Evolutionary conservation across 2,888 invertebrate genomes (phyloP).

Genomic region (Ochropleura plecta): DNA sequence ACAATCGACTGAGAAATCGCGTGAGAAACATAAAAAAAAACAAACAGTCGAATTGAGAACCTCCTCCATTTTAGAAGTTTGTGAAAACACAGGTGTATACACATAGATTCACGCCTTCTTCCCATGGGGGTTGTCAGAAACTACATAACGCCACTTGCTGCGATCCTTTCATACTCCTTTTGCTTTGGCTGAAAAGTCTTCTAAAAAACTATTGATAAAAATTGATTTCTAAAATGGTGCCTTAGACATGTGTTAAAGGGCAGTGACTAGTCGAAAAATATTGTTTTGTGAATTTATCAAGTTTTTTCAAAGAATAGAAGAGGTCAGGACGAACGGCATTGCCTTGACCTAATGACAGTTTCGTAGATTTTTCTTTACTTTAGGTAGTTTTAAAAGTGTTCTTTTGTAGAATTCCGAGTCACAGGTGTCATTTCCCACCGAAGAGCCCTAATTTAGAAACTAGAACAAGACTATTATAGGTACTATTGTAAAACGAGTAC

Average conservation of each 20-base stretch:
- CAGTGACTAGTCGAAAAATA: constrained; percentile 64
- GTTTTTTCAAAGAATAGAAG: constrained; percentile 50
- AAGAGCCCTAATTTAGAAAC: background rate
- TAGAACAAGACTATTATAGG: background rate
- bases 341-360: constrained; percentile 72
- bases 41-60: no score
- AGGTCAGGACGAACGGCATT: constrained; percentile 61
- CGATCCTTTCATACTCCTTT: no score
- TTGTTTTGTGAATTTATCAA: constrained; percentile 64
- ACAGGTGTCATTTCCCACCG: constrained; percentile 42
- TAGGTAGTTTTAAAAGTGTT: background rate
- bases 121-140: no score
- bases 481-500: background rate
- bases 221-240: constrained; percentile 3
- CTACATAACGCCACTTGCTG: no score
- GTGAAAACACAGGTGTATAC: no score
- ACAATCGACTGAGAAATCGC: no score
- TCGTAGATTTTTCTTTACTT: constrained; percentile 55
- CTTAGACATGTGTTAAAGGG: constrained; percentile 16
- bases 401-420: constrained; percentile 12
- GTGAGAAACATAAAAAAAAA: no score
- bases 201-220: background rate
- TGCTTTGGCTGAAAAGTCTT: background rate
- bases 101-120: no score
- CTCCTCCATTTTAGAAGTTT: no score